Percentiles rank a stretch among this genome's conserved stretches.
These are phyloP conservation scores for Ptychodera flava DNA, from an alignment of 35 echinoderm and acorn worm species.

Conservation along the genomic window DNA sequence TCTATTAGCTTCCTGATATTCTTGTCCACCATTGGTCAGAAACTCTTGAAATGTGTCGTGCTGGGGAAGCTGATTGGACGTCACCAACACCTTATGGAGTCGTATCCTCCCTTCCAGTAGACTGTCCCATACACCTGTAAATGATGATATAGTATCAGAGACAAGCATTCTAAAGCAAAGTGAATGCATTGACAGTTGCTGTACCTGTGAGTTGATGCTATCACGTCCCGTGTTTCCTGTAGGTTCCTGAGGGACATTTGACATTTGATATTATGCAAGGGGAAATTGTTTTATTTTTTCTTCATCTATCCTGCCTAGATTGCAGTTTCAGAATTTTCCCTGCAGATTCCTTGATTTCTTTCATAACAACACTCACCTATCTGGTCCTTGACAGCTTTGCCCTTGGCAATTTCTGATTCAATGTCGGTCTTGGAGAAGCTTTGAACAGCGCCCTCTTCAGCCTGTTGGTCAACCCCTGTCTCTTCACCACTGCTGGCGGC, in stretches of 20 bases:
- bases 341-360: too few relatives aligned
- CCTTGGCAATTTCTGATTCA: slow-evolving; percentile 41
- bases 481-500: slow-evolving; percentile 7
- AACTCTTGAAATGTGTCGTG: slow-evolving; percentile 35
- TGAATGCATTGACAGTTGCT: not conserved
- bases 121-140: slow-evolving; percentile 84
- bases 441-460: slow-evolving; percentile 5
- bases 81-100: slow-evolving; percentile 67
- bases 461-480: slow-evolving; percentile 10
- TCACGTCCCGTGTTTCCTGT: not conserved
- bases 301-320: too few relatives aligned
- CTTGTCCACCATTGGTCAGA: slow-evolving; percentile 36
- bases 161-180: not conserved
- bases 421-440: slow-evolving; percentile 36
- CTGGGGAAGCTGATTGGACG: slow-evolving; percentile 77
- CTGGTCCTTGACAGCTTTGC: slow-evolving; percentile 52
- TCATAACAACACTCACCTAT: slow-evolving; percentile 31
- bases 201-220: not conserved
- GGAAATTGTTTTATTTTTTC: not conserved
- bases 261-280: not conserved
- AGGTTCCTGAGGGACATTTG: not conserved
- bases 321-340: too few relatives aligned
- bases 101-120: slow-evolving; percentile 80
- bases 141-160: too few relatives aligned
- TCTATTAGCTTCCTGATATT: slow-evolving; percentile 7